Evolutionary conservation across 1,140 invertebrate species (phyloP).

Genomic region (Drosophila carrolli): DNA sequence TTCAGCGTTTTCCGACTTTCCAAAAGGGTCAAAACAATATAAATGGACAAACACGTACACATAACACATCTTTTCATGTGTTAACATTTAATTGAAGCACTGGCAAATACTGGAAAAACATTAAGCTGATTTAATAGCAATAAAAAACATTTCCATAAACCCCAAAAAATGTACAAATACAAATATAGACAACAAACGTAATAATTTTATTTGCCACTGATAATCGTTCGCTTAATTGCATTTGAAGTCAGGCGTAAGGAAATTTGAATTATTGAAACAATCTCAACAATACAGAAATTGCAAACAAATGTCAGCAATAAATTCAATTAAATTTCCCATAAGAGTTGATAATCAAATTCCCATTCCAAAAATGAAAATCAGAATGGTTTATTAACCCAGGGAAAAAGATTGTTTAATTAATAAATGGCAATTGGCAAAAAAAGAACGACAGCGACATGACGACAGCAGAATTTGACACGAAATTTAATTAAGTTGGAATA

Average conservation of each 20-base stretch:
- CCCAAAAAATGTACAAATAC: neutral
- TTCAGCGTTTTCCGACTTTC: constrained; percentile 60
- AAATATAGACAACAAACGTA: neutral
- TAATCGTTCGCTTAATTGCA: constrained; percentile 63
- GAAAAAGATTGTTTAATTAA: constrained; percentile 45
- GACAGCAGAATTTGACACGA: constrained; percentile 1
- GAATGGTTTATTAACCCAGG: constrained; percentile 29
- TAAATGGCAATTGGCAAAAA: constrained; percentile 8
- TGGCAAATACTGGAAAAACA: constrained; percentile 21
- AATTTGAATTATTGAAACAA: constrained; percentile 59
- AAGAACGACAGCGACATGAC: neutral
- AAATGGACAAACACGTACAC: constrained; percentile 35
- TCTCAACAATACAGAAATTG: constrained; percentile 11
- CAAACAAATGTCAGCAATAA: constrained; percentile 58
- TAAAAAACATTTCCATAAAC: constrained; percentile 30
- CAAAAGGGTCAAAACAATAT: constrained; percentile 35
- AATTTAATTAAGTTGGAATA: constrained; percentile 39
- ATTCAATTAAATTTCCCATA: constrained; percentile 67
- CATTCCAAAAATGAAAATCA: constrained; percentile 21
- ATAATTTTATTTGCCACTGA: constrained; percentile 20
- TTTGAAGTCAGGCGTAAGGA: constrained; percentile 64
- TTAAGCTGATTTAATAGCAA: constrained; percentile 41
- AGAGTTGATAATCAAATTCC: constrained; percentile 58
- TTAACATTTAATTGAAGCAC: constrained; percentile 52
- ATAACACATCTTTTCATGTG: constrained; percentile 25